Evolutionary conservation across 1,140 invertebrate species (phyloP), one percentile per base, ranked within the genome.

Genomic region (Drosophila littoralis): DNA sequence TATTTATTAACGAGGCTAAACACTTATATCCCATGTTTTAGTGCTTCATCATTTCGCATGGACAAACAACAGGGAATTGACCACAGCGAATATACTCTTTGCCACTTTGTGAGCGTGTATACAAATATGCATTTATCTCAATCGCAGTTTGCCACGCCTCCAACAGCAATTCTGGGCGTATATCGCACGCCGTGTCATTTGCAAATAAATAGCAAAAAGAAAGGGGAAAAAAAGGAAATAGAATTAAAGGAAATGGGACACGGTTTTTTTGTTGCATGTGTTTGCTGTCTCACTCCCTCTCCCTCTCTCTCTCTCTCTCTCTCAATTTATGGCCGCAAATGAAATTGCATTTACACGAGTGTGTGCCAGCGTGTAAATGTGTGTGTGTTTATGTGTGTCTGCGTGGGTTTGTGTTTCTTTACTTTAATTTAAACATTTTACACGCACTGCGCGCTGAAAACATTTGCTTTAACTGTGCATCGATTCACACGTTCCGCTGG

Each of bases 381-480:
- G 15, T 42, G 46, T n/a, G 33, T 61, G 57, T 63, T 22, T 55
- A 46, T 63, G 59, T 71, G 59, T 22, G 22, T 22, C 22, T 22
- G 22, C 1, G 2, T 22, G 75, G 57, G 40, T 64, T 40, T 42
- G 75, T 77, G 51, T 64, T 48, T 66, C 58, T 83, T 78, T 60
- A 86, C 75, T 85, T 86, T 86, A 75, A 86, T 85, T 85, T 79
- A 81, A 85, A 82, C 71, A 85, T 86, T 81, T 78, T 69, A 68
- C 73, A 77, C 73, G 65, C 79, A 22, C 22, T 22, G 22, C 22
- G 58, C 60, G 46, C 38, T 46, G 12, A 50, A 78, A 63, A 17
- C 48, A 79, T 70, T 79, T 73, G 77, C 66, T 68, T 77, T 59
- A 55, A 61, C 54, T 64, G 50, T 35, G 50, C 67, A 43, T 61